These are phyloP conservation scores for Gavia stellata DNA, from an alignment of 2,113 vertebrate species.

Conservation along the genomic window DNA sequence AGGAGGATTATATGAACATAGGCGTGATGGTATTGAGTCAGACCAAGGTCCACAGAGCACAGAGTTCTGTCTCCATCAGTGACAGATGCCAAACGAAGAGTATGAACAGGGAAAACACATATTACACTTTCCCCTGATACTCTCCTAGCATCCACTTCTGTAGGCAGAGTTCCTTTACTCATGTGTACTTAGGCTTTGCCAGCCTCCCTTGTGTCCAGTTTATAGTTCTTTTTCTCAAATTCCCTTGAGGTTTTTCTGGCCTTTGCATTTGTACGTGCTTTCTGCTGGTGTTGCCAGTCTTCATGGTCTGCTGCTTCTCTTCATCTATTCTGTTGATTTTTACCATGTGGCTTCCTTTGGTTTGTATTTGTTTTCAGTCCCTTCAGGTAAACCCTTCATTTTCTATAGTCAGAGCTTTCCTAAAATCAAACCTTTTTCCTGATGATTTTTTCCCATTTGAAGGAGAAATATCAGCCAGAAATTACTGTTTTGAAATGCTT, in stretches of 20 bases:
- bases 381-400: not conserved
- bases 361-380: not conserved
- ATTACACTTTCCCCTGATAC: not conserved
- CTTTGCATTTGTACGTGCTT: not conserved
- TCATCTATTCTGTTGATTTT: not conserved
- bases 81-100: not conserved
- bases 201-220: not conserved
- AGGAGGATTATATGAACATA: not conserved
- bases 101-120: not conserved
- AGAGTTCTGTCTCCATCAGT: not conserved
- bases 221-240: not conserved
- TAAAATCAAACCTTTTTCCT: not conserved
- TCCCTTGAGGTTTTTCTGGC: not conserved
- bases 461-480: not conserved
- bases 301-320: not conserved
- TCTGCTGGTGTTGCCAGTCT: not conserved
- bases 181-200: rapidly evolving
- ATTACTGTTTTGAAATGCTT: not conserved
- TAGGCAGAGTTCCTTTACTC: not conserved
- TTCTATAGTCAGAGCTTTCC: not conserved
- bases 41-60: not conserved
- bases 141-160: not conserved
- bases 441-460: not conserved
- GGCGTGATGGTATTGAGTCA: not conserved
- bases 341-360: not conserved